These are phyloP conservation scores for Carapus acus DNA, from an alignment of 2,797 vertebrate species.

Conservation along the genomic window DNA sequence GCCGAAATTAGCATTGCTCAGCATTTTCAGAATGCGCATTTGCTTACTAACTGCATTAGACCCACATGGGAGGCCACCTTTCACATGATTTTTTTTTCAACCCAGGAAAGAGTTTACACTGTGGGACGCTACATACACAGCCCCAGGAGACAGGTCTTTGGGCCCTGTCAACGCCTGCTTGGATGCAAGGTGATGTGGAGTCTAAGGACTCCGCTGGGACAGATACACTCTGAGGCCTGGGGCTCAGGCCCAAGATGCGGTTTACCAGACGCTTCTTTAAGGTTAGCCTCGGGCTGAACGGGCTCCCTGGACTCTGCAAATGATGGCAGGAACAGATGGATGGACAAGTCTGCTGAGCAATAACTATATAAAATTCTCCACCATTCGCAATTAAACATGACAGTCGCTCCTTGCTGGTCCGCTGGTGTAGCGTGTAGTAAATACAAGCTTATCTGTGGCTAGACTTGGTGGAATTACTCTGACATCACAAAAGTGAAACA, in stretches of 20 bases:
- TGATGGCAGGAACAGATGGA: slow-evolving; percentile 54
- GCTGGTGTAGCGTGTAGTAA: too few species aligned
- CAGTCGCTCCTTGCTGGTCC: too few species aligned
- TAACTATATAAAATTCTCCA: slow-evolving; percentile 10
- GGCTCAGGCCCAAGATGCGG: slow-evolving; percentile 89
- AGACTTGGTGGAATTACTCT: not conserved
- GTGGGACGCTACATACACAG: slow-evolving; percentile 82
- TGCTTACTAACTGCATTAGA: slow-evolving; percentile 26
- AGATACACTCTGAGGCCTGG: slow-evolving; percentile 80
- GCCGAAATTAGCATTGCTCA: slow-evolving; percentile 29
- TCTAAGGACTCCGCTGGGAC: slow-evolving; percentile 81
- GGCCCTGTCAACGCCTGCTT: slow-evolving; percentile 72
- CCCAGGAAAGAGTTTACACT: slow-evolving; percentile 37
- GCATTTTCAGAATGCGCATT: slow-evolving; percentile 33
- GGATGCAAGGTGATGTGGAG: slow-evolving; percentile 68
- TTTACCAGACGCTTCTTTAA: slow-evolving; percentile 94
- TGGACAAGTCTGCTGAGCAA: slow-evolving; percentile 23
- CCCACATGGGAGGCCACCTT: slow-evolving; percentile 17
- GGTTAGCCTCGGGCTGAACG: slow-evolving; percentile 83
- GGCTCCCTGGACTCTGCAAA: slow-evolving; percentile 84
- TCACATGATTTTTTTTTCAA: slow-evolving; percentile 39
- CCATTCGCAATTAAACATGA: slow-evolving; percentile 10
- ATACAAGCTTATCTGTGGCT: not conserved
- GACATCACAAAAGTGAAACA: not conserved
- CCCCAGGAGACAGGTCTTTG: slow-evolving; percentile 93